A percentile compares a stretch with the other conserved stretches of the same genome.
Evolutionary conservation across 2,113 vertebrate genomes (phyloP).

Genomic region (Microcebus ravelobensis): DNA sequence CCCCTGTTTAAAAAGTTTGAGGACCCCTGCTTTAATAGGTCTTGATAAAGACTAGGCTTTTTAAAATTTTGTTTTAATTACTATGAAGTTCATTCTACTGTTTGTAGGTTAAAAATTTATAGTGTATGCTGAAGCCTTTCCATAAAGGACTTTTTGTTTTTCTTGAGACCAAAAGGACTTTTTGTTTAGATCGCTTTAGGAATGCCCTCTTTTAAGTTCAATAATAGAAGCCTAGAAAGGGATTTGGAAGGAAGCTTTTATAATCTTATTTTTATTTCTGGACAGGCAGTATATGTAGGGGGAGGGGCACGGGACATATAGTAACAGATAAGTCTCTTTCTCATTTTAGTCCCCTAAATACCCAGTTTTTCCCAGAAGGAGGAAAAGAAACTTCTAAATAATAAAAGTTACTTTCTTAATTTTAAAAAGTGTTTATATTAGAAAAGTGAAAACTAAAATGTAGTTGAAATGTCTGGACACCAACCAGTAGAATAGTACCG

Average conservation of each 20-base stretch:
- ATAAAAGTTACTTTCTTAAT: neutral
- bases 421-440: neutral
- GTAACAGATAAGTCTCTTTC: neutral
- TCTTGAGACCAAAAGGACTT: neutral
- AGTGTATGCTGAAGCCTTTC: neutral
- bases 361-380: neutral
- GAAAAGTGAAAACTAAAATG: neutral
- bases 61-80: conserved; percentile 3
- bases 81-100: neutral
- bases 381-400: neutral
- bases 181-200: neutral
- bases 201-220: neutral
- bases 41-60: neutral
- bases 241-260: neutral
- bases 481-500: neutral
- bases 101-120: neutral
- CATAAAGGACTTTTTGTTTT: neutral
- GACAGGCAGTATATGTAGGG: neutral
- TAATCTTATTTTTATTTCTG: neutral
- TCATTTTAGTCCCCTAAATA: neutral
- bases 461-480: neutral
- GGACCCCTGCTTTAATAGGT: neutral
- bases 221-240: neutral
- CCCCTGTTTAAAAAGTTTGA: no score
- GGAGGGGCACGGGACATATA: neutral